These are phyloP conservation scores for Caenorhabditis remanei DNA, from an alignment of 1,140 invertebrate species.

Conservation along the genomic window DNA sequence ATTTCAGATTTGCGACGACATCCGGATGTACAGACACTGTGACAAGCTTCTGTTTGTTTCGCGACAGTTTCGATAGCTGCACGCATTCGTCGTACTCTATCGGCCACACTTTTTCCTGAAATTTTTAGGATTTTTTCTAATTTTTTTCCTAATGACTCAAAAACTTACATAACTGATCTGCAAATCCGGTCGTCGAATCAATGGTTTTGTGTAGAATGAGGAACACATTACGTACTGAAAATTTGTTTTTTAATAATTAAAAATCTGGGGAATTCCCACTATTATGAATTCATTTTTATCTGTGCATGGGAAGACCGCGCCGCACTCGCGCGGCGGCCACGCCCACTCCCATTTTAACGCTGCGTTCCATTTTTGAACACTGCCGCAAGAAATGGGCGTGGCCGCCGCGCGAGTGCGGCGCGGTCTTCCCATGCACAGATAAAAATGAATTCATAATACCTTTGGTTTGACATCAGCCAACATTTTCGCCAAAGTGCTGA, in stretches of 20 bases:
- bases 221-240: conserved; percentile 24
- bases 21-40: conserved; percentile 15
- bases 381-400: no score
- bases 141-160: background rate
- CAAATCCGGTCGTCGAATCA: background rate
- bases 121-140: background rate
- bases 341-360: no score
- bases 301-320: no score
- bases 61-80: background rate
- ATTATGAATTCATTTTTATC: no score
- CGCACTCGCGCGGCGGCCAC: no score
- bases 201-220: background rate
- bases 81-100: conserved; percentile 3
- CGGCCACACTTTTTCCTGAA: conserved; percentile 38
- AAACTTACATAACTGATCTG: conserved; percentile 20
- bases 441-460: background rate
- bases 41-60: conserved; percentile 8
- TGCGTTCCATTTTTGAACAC: no score
- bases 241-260: no score
- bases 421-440: no score
- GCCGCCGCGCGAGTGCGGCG: no score
- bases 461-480: background rate
- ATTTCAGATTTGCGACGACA: conserved; percentile 7
- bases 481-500: background rate
- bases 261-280: no score